Percentiles rank a stretch among this genome's conserved stretches.
These are phyloP conservation scores for Lasioglossum vierecki DNA, from an alignment of 2,888 invertebrate species.

Conservation along the genomic window DNA sequence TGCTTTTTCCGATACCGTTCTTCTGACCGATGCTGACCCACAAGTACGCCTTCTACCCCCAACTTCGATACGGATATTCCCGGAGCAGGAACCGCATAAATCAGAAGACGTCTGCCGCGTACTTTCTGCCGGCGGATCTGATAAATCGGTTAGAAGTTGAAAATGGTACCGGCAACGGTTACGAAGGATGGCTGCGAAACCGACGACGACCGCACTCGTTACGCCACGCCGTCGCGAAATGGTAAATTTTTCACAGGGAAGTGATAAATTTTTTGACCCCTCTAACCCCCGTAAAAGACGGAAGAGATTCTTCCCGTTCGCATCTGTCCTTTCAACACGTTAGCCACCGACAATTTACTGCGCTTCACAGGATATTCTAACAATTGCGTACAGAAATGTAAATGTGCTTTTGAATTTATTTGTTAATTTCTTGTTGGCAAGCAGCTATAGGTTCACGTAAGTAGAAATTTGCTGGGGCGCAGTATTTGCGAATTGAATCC, in stretches of 20 bases:
- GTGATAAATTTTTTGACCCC: too few species aligned
- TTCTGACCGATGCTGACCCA: slow-evolving; percentile 23
- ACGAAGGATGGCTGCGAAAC: background rate
- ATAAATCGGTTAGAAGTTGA: slow-evolving; percentile 23
- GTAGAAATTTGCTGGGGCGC: background rate
- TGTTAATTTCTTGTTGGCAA: background rate
- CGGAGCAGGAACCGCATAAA: slow-evolving; percentile 17
- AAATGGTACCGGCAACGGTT: slow-evolving; percentile 8
- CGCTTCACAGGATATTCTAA: background rate
- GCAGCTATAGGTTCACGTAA: background rate
- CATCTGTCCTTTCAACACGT: background rate
- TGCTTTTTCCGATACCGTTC: slow-evolving; percentile 9
- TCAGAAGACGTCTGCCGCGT: slow-evolving; percentile 7
- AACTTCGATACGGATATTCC: slow-evolving; percentile 33
- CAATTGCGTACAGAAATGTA: background rate
- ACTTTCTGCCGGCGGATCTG: slow-evolving; percentile 7
- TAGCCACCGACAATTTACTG: background rate
- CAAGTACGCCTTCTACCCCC: slow-evolving; percentile 20
- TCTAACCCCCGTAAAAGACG: background rate
- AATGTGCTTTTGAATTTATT: background rate
- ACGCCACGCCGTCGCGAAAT: too few species aligned
- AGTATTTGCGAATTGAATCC: background rate
- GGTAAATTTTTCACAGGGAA: too few species aligned
- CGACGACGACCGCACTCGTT: slow-evolving; percentile 1
- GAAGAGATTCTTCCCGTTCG: background rate